Conservation (phyloP, 2,797 vertebrate species). For the Bovichtus variegatus region DNA sequence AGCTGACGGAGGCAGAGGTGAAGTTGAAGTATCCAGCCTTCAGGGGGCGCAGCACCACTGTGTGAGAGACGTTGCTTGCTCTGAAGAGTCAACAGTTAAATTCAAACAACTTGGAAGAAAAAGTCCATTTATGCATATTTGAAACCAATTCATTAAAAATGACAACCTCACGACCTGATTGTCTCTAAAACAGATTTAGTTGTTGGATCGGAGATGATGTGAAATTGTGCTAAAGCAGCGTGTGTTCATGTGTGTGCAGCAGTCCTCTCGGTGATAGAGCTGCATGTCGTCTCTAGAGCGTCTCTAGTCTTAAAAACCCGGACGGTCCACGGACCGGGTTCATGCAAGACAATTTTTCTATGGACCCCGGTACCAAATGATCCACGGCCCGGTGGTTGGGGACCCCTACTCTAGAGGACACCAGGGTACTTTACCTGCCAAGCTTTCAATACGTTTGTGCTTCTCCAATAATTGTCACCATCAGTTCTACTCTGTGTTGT, state of each 20-base stretch:
- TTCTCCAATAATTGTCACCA: no score
- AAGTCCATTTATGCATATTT: not conserved
- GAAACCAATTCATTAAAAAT: not conserved
- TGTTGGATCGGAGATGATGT: not conserved
- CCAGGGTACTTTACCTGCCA: no score
- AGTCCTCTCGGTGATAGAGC: not conserved
- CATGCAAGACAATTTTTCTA: no score
- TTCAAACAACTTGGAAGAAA: conserved; percentile 37
- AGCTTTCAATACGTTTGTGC: no score
- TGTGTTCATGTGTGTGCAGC: not conserved
- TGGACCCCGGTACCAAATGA: no score
- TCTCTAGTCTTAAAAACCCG: no score
- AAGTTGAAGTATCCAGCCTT: conserved; percentile 98
- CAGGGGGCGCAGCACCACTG: conserved; percentile 93
- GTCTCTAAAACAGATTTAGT: no score
- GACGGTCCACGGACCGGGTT: no score
- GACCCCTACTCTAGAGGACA: no score
- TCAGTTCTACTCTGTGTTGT: not conserved
- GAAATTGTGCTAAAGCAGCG: not conserved
- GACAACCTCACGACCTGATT: not conserved
- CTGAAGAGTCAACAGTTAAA: conserved; percentile 83
- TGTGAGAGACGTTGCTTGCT: conserved; percentile 96
- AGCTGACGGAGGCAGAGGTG: conserved; percentile 94
- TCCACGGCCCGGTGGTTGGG: no score
- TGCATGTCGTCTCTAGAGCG: not conserved